Evolutionary conservation across 1,140 invertebrate genomes (phyloP), one percentile per base, ranked within the genome.

Genomic region (Propsilocerus akamusi): DNA sequence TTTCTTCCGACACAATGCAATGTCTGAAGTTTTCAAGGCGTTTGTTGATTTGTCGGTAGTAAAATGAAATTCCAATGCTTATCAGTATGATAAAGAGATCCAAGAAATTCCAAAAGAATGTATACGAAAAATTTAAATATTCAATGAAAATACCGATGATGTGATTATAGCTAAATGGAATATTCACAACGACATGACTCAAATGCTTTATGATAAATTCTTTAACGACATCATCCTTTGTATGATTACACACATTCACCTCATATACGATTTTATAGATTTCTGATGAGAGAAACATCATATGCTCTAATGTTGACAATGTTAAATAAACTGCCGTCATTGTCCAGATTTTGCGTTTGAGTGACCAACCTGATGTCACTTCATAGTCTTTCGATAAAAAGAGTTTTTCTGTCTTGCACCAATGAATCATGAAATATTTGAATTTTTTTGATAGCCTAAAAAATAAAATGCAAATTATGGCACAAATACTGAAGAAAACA

Each of bases 21-120:
- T 10, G 10, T 20, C 22, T 41, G 34, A 41, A 41, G 14, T 17
- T 20, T 17, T 41, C 34, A 41, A 41, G 17, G 4, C 5, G 34
- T 37, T 37, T 37, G n/a, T 79, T 81, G 0, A 80, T 57, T 49
- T 75, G 72, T 5, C 68, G 67, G 54, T 79, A 80, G 30, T 73
- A 65, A 30, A 70, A 61, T 0, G 72, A 68, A 25, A 80, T 53
- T 22, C 74, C 73, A 30, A 73, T 62, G 54, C 66, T 70, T 54
- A 79, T 68, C 37, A 77, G 56, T 64, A 78, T 79, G 0, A 80
- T 68, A 32, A 80, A 79, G 0, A 79, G 56, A 54, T 80, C 77
- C n/a, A 72, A 77, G 48, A 76, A 80, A 54, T 77, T 79, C 77
- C 77, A 80, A 0, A 74, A 69, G 22, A 80, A 76, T 0, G 80